Percentiles rank a stretch among this genome's conserved stretches.
phyloP scores from a whole-genome alignment of 2,888 invertebrate genomes.

The Chouioia cunea region DNA sequence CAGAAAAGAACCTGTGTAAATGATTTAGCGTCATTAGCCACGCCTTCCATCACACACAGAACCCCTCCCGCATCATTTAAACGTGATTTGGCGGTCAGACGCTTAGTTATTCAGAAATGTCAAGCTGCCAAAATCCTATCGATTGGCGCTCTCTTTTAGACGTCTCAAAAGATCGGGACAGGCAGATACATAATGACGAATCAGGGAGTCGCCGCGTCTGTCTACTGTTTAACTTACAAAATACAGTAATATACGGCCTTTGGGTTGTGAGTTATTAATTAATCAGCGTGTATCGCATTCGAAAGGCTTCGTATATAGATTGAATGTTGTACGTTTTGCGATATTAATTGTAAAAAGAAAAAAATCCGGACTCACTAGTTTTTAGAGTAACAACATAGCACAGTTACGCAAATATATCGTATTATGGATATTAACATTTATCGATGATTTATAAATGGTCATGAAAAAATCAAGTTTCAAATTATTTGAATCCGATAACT shows the following conservation, averaged over 20 bases:
- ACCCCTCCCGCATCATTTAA: neutral
- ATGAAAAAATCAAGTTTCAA: too few species aligned
- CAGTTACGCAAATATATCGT: too few species aligned
- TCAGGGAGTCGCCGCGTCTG: constrained; percentile 13
- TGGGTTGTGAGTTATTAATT: too few species aligned
- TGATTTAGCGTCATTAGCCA: constrained; percentile 27
- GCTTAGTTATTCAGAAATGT: constrained; percentile 12
- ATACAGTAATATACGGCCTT: constrained; percentile 11
- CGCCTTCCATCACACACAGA: constrained; percentile 23
- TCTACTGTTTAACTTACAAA: constrained; percentile 22
- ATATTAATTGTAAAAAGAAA: too few species aligned
- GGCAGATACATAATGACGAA: constrained; percentile 10
- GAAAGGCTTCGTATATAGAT: too few species aligned
- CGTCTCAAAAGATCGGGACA: constrained; percentile 32
- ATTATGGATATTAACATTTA: too few species aligned
- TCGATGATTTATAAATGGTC: too few species aligned
- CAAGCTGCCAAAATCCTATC: constrained; percentile 7
- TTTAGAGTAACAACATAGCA: too few species aligned
- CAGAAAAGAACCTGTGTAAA: constrained; percentile 26
- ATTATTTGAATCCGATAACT: too few species aligned
- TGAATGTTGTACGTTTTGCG: too few species aligned
- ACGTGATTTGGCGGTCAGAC: neutral
- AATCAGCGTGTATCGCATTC: too few species aligned
- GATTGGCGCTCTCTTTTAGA: constrained; percentile 6
- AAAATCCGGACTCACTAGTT: too few species aligned